Evolutionary conservation across 2,113 vertebrate species (phyloP), one percentile per base, ranked within the genome.

Genomic region (Semicossyphus pulcher): DNA sequence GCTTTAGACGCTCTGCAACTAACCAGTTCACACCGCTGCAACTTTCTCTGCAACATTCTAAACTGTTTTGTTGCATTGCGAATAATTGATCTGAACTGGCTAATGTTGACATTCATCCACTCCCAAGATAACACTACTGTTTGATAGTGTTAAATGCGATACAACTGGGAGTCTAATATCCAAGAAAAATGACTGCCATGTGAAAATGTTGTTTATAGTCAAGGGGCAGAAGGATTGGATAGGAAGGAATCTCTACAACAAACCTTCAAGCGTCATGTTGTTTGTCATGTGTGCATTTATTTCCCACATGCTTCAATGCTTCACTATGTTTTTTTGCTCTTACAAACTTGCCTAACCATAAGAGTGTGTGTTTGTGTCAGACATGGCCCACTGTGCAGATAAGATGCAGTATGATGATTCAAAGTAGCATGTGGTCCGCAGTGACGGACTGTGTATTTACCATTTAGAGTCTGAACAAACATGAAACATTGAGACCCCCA

Each of bases 341-440:
- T 15, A 8, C 32, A 39, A 10, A 48, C 44, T 11, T 57, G 21
- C 39, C 10, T 26, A 31, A 28, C 16, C 28, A 62, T 63, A 5
- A 57, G n/a, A 31, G 16, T 47, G 32, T 56, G 21, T 66, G 53
- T 94, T 91, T 91, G 72, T 91, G 88, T 48, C 93, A 57, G 39
- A 21, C 4, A 6, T 20, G 7, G 14, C 41, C 26, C 3, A 6
- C 42, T 47, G 69, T 54, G 48, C 32, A 66, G 39, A 28, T 32
- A 34, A 67, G 32, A 61, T 15, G 5, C 25, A 59, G 53, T 18
- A 36, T 58, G n/a, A n/a, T 71, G n/a, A 53, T 41, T 67, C 41
- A 47, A 32, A 20, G 45, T n/a, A 60, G 14, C 42, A 72, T 42
- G 68, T 3, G 18, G 31, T 29, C 21, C 47, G 16, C 12, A 45